A percentile compares a stretch with the other conserved stretches of the same genome.
phyloP scores from a whole-genome alignment of 2,113 vertebrate genomes.

The Beaufortia kweichowensis region DNA sequence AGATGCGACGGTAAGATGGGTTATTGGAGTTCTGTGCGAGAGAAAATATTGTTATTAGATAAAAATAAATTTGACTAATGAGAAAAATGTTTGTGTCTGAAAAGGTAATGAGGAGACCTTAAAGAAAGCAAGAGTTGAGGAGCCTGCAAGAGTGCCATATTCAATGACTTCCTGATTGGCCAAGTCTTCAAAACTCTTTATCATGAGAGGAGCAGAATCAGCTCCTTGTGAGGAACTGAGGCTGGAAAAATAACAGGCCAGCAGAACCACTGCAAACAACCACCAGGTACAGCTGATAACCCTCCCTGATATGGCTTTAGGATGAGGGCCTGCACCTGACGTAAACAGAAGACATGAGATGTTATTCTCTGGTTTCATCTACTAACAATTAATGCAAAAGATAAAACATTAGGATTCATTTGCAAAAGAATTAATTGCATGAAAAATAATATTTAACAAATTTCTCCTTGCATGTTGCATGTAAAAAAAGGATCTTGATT shows the following conservation, averaged over 20 bases:
- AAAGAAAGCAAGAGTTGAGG: constrained; percentile 84
- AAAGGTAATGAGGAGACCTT: constrained; percentile 69
- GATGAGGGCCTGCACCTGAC: constrained; percentile 80
- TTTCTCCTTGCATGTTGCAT: too few relatives aligned
- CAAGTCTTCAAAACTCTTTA: constrained; percentile 85
- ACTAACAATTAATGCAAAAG: not conserved
- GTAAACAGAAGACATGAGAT: constrained; percentile 16
- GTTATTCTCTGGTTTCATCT: not conserved
- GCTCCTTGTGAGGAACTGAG: constrained; percentile 73
- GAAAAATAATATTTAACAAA: too few relatives aligned
- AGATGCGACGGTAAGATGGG: constrained; percentile 80
- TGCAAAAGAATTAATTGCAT: too few relatives aligned
- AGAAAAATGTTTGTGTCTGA: not conserved
- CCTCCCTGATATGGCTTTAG: constrained; percentile 78
- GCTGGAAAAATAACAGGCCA: constrained; percentile 84
- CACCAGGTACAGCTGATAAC: constrained; percentile 84
- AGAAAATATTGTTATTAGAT: not conserved
- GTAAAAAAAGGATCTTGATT: too few relatives aligned
- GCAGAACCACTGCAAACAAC: constrained; percentile 79
- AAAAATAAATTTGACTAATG: not conserved
- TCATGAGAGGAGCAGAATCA: constrained; percentile 66
- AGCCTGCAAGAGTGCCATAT: constrained; percentile 80
- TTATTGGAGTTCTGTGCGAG: constrained; percentile 82
- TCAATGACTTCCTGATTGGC: constrained; percentile 81
- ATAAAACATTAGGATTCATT: too few relatives aligned